Percentiles rank a stretch among this genome's conserved stretches.
phyloP scores from a whole-genome alignment of 2,888 invertebrate genomes.

The Callimorpha dominula region DNA sequence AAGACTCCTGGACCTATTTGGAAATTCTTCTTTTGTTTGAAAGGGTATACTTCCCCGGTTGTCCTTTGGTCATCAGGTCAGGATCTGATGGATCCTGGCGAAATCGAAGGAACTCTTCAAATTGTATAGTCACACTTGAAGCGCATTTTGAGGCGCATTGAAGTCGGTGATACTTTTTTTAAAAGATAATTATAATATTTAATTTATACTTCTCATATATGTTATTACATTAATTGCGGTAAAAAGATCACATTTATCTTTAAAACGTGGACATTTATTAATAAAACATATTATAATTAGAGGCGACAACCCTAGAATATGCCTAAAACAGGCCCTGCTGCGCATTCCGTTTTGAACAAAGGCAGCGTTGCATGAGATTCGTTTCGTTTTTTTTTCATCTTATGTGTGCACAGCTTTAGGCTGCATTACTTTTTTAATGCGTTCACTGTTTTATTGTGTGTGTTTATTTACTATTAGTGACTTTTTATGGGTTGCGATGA shows the following conservation, averaged over 20 bases:
- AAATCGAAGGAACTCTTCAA: too few species aligned
- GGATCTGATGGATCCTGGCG: too few species aligned
- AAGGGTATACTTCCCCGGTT: too few species aligned
- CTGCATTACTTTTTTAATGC: constrained; percentile 36
- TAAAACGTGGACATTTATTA: not conserved
- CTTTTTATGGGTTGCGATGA: constrained; percentile 26
- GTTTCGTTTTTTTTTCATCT: constrained; percentile 28
- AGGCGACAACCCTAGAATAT: constrained; percentile 30
- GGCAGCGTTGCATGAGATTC: constrained; percentile 49
- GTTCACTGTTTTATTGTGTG: constrained; percentile 29
- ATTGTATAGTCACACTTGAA: too few species aligned
- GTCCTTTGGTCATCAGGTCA: too few species aligned
- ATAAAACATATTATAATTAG: constrained; percentile 14
- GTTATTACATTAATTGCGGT: not conserved
- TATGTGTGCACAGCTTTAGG: constrained; percentile 35
- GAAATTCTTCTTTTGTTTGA: too few species aligned
- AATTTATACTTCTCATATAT: too few species aligned
- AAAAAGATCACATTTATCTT: not conserved
- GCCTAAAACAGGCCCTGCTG: constrained; percentile 48
- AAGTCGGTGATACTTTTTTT: too few species aligned
- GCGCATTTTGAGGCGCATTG: too few species aligned
- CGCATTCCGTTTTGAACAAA: constrained; percentile 65
- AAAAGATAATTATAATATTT: too few species aligned
- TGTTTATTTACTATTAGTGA: constrained; percentile 27
- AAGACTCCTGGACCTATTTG: too few species aligned